Conservation (phyloP, 2,113 vertebrate genomes). For the Pseudorasbora parva region DNA sequence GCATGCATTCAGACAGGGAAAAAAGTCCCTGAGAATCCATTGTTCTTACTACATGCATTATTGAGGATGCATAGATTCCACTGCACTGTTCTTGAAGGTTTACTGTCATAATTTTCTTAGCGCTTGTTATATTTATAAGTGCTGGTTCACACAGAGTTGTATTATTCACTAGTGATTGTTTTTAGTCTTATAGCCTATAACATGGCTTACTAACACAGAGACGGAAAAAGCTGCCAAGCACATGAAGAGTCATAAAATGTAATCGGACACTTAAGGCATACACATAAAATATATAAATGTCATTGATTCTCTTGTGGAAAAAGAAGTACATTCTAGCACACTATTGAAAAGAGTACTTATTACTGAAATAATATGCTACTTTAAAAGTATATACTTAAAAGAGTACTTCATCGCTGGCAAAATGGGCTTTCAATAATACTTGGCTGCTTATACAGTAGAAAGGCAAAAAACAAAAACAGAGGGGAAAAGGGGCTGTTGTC, state of each 20-base stretch:
- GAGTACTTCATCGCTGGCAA: too few relatives aligned
- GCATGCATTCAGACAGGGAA: background rate
- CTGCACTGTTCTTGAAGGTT: background rate
- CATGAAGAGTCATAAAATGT: background rate
- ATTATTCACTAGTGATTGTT: background rate
- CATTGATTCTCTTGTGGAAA: too few relatives aligned
- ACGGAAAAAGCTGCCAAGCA: background rate
- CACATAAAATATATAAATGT: too few relatives aligned
- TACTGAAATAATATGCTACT: too few relatives aligned
- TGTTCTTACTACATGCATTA: background rate
- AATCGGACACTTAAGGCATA: too few relatives aligned
- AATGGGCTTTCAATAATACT: too few relatives aligned
- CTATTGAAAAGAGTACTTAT: too few relatives aligned
- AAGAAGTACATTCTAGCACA: too few relatives aligned
- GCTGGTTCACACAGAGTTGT: background rate
- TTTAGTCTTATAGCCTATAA: background rate
- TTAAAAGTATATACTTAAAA: too few relatives aligned
- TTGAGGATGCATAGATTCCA: background rate
- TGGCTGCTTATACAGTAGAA: too few relatives aligned
- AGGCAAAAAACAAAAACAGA: too few relatives aligned
- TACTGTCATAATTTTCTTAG: slow-evolving; percentile 10
- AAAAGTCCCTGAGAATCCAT: background rate
- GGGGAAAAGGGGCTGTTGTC: too few relatives aligned
- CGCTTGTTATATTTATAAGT: background rate
- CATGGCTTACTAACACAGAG: background rate